phyloP scores from a whole-genome alignment of 2,888 invertebrate species.

The Alsophila aescularia region DNA sequence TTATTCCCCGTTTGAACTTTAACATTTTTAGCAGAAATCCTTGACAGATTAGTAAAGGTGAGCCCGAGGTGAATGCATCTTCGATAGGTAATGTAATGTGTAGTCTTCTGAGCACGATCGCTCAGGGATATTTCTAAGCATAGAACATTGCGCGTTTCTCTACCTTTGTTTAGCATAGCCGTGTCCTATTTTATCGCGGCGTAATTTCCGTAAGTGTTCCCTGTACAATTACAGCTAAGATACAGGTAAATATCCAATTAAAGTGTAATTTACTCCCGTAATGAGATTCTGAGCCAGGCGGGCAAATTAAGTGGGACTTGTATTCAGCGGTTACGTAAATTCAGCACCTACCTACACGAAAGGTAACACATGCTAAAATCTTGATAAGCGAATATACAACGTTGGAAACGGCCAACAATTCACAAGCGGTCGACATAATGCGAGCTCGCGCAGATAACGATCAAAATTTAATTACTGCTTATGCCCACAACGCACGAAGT shows the following conservation, averaged over 20 bases:
- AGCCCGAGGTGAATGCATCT: slow-evolving; percentile 42
- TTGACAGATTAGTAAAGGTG: slow-evolving; percentile 49
- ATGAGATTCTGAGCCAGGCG: slow-evolving; percentile 25
- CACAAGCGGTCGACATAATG: slow-evolving; percentile 40
- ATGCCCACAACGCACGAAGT: slow-evolving; percentile 47
- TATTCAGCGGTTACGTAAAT: slow-evolving; percentile 37
- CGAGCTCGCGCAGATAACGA: slow-evolving; percentile 49
- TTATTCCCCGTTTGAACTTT: slow-evolving; percentile 48
- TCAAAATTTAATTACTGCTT: slow-evolving; percentile 61
- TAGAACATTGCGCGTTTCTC: slow-evolving; percentile 10
- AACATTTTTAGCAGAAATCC: slow-evolving; percentile 49
- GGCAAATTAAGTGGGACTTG: slow-evolving; percentile 36
- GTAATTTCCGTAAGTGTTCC: slow-evolving; percentile 14
- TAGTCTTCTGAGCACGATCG: slow-evolving; percentile 4
- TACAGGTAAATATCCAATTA: slow-evolving; percentile 21
- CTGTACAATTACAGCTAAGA: slow-evolving; percentile 22
- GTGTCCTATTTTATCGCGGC: slow-evolving; percentile 16
- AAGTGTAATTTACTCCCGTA: slow-evolving; percentile 25
- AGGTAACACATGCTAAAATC: slow-evolving; percentile 37
- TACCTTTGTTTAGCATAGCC: not conserved
- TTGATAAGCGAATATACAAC: slow-evolving; percentile 42
- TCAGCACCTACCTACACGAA: slow-evolving; percentile 38
- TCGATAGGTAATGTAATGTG: slow-evolving; percentile 9
- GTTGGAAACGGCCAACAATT: slow-evolving; percentile 42
- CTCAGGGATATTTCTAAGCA: slow-evolving; percentile 19